phyloP scores from a whole-genome alignment of 2,888 invertebrate genomes.

The Linnaemya vulpina region DNA sequence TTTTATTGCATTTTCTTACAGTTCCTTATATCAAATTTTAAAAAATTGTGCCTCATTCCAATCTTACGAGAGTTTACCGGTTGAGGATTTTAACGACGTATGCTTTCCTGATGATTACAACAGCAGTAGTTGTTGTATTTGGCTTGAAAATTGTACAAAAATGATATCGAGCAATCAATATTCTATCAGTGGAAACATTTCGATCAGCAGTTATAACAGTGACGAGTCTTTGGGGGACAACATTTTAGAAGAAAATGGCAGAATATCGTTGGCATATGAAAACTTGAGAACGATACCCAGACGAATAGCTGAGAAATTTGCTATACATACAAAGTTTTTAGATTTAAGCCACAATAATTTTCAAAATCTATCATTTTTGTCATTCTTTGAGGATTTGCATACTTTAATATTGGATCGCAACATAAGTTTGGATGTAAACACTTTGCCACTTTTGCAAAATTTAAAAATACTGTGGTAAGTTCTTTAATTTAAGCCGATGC shows the following conservation, averaged over 20 bases:
- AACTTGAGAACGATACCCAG: conserved; percentile 86
- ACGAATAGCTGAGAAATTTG: conserved; percentile 86
- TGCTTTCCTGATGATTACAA: conserved; percentile 70
- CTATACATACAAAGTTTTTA: conserved; percentile 85
- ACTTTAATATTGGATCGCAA: conserved; percentile 93
- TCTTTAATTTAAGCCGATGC: no score
- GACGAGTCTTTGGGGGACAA: conserved; percentile 79
- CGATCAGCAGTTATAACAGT: conserved; percentile 76
- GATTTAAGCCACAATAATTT: conserved; percentile 90
- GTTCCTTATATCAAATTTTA: conserved; percentile 76
- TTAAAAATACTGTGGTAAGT: conserved; percentile 89
- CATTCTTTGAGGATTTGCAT: conserved; percentile 88
- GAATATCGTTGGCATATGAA: conserved; percentile 88
- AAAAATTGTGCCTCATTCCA: conserved; percentile 78
- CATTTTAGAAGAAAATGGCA: conserved; percentile 84
- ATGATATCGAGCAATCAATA: conserved; percentile 78
- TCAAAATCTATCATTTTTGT: conserved; percentile 89
- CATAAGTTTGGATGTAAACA: conserved; percentile 87
- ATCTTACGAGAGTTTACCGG: conserved; percentile 77
- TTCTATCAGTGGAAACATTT: conserved; percentile 75
- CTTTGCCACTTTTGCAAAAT: conserved; percentile 88
- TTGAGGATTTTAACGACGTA: conserved; percentile 78
- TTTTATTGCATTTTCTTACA: conserved; percentile 35
- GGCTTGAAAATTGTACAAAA: conserved; percentile 73
- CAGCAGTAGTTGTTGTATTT: conserved; percentile 59